These are phyloP conservation scores for Psephotus haematonotus DNA, from an alignment of 2,113 vertebrate genomes.

Conservation along the genomic window DNA sequence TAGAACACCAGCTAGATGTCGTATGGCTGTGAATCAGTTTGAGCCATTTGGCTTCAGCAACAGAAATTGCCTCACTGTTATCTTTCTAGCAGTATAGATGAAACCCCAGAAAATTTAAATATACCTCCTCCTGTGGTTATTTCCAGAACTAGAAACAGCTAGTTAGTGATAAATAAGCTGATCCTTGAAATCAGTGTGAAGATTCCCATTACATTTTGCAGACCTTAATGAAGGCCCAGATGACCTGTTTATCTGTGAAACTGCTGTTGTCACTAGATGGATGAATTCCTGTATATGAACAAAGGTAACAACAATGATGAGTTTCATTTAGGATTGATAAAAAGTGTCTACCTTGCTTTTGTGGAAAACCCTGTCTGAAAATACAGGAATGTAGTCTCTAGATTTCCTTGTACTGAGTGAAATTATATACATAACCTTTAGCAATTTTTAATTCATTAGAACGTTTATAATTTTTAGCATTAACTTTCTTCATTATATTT, in stretches of 20 bases:
- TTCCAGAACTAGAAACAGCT: neutral
- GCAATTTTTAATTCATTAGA: neutral
- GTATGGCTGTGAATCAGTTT: neutral
- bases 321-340: neutral
- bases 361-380: neutral
- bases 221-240: neutral
- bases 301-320: neutral
- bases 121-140: neutral
- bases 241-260: constrained; percentile 6
- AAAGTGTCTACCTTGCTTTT: neutral
- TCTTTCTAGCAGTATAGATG: neutral
- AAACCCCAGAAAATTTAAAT: neutral
- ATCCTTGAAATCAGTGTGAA: neutral
- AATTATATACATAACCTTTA: neutral
- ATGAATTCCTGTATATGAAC: neutral
- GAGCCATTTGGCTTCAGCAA: neutral
- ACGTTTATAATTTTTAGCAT: neutral
- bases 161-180: neutral
- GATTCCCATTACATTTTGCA: neutral
- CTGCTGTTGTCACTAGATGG: neutral
- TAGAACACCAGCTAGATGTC: neutral
- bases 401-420: neutral
- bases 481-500: neutral
- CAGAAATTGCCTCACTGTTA: neutral
- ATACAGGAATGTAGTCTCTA: neutral